These are phyloP conservation scores for Acanthosepion pharaonis DNA, from an alignment of 2,888 invertebrate genomes.

Conservation along the genomic window DNA sequence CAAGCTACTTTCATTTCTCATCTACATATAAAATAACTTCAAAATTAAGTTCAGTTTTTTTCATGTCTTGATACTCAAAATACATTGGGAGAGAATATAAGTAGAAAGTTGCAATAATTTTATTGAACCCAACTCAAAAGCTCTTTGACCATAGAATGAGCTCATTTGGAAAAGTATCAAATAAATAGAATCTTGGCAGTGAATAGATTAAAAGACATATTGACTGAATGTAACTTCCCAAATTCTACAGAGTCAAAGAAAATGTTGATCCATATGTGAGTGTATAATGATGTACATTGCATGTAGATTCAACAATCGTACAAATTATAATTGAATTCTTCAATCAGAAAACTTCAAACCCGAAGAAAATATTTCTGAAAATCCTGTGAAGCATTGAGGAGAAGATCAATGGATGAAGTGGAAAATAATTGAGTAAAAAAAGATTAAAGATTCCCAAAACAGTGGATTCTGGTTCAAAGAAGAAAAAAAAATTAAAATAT, in stretches of 20 bases:
- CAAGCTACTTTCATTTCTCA: neutral
- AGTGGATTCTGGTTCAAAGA: neutral
- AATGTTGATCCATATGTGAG: neutral
- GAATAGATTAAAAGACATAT: slow-evolving; percentile 12
- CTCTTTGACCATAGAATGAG: slow-evolving; percentile 33
- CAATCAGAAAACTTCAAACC: slow-evolving; percentile 11
- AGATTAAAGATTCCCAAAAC: neutral
- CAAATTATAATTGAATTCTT: slow-evolving; percentile 33
- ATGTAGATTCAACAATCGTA: slow-evolving; percentile 18
- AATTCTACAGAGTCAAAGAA: neutral
- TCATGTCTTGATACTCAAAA: neutral
- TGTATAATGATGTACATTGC: neutral
- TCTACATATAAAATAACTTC: neutral
- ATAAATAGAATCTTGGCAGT: neutral
- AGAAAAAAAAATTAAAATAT: neutral
- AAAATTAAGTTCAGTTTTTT: slow-evolving; percentile 33
- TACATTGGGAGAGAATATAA: neutral
- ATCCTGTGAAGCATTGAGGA: neutral
- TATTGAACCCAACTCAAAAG: neutral
- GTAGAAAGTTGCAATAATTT: neutral
- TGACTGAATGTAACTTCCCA: neutral
- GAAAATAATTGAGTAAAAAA: neutral
- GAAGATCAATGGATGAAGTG: slow-evolving; percentile 20
- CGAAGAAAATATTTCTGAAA: slow-evolving; percentile 33
- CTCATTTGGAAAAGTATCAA: slow-evolving; percentile 18